Evolutionary conservation across 1,140 invertebrate species (phyloP).

Genomic region (Sycophaga agraensis): DNA sequence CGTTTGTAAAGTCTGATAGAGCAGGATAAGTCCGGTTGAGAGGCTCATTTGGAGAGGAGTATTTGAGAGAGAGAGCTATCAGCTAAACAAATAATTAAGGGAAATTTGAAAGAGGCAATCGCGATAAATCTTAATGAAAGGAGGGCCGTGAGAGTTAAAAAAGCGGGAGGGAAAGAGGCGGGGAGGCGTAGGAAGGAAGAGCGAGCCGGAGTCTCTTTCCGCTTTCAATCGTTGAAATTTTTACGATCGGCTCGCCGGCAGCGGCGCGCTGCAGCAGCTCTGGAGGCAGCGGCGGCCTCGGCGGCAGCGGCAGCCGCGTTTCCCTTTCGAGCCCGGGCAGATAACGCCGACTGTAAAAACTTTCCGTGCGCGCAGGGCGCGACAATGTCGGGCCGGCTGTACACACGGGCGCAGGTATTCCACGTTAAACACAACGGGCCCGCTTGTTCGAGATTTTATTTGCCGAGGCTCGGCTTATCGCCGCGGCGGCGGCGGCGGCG

Average conservation of each 20-base stretch:
- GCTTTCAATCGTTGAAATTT: constrained; percentile 19
- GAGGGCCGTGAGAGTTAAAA: background rate
- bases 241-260: constrained; percentile 11
- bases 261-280: background rate
- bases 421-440: constrained; percentile 47
- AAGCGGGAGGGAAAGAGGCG: background rate
- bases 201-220: constrained; percentile 1
- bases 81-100: background rate
- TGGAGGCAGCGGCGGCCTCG: too few species aligned
- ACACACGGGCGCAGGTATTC: background rate
- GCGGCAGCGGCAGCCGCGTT: too few species aligned
- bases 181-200: background rate
- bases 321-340: background rate
- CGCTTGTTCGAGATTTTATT: constrained; percentile 57
- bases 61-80: too few species aligned
- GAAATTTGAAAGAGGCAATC: background rate
- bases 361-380: background rate
- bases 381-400: constrained; percentile 3
- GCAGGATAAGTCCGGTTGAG: too few species aligned
- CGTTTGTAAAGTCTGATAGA: too few species aligned
- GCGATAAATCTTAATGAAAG: constrained; percentile 7
- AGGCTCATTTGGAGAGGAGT: too few species aligned
- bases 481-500: too few species aligned
- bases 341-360: constrained; percentile 24
- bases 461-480: constrained; percentile 52